Base-by-base conservation (phyloP, 2,113 vertebrate species). In the Sander lucioperca region DNA sequence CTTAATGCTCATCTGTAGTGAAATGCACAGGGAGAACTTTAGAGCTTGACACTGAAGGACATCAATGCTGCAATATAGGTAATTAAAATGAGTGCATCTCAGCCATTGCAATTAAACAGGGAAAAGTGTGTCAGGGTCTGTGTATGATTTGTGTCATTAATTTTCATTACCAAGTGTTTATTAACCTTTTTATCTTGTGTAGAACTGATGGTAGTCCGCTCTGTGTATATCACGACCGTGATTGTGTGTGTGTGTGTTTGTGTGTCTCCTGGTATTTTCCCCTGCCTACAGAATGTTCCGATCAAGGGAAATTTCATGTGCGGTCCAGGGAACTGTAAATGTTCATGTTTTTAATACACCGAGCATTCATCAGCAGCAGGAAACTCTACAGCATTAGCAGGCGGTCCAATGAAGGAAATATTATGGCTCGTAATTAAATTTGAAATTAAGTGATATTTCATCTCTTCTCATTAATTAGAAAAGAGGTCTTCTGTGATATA, bases 361-460 rank as follows among this genome's bases (percentile, higher is more conserved):
- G 79, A 50, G 56, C 85, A 92, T 95, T 92, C 90, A 93, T 94
- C 92, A 91, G 86, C 87, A n/a, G 68, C 82, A 51, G 73, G 89
- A 88, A 94, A 86, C 81, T 76, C 85, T 83, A 51, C 84, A 16
- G 77, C 85, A 78, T 92, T 91, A 92, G 90, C 93, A 91, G 92
- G 84, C 74, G 88, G 90, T 91, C 91, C 88, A 83, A 81, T 91
- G 90, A 93, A 92, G 91, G 89, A 94, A 94, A 95, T 93, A 90
- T 94, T 93, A 95, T 89, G 91, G 92, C 87, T 92, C 48, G n/a
- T 96, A 94, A 96, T 96, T 95, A 94, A 94, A 95, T 95, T 91
- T 92, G 85, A 94, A 95, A 95, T 95, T 94, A 96, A 95, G 93
- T 95, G 94, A 94, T 95, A 94, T 95, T 95, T 96, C 94, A 95